Conservation (phyloP, 2,888 invertebrate species). For the Alentia gelatinosa region DNA sequence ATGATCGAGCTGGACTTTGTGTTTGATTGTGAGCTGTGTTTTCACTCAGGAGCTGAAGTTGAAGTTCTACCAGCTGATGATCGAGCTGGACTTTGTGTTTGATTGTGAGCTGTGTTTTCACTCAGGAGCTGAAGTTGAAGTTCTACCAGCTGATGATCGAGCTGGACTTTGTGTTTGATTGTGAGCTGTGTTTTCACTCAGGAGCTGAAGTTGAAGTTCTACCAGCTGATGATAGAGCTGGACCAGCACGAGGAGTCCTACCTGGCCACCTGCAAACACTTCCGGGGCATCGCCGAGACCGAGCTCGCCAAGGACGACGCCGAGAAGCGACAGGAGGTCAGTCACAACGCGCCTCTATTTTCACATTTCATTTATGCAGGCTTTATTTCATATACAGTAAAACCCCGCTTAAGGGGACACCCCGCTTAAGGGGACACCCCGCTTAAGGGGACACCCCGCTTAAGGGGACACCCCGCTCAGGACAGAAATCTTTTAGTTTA, state of each 20-base stretch:
- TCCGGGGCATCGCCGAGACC: slow-evolving; percentile 93
- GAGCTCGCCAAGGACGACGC: slow-evolving; percentile 86
- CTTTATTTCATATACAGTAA: too few relatives aligned
- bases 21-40: too few relatives aligned
- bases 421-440: too few relatives aligned
- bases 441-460: too few relatives aligned
- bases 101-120: too few relatives aligned
- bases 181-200: too few relatives aligned
- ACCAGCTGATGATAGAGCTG: slow-evolving; percentile 94
- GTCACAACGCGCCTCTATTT: not conserved
- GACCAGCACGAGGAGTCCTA: slow-evolving; percentile 96
- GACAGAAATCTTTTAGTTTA: too few relatives aligned
- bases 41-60: slow-evolving; percentile 84
- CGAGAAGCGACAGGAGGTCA: slow-evolving; percentile 84
- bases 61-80: slow-evolving; percentile 91
- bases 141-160: slow-evolving; percentile 94
- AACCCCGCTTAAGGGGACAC: too few relatives aligned
- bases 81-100: slow-evolving; percentile 87
- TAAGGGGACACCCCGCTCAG: too few relatives aligned
- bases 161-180: too few relatives aligned
- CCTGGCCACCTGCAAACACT: slow-evolving; percentile 96
- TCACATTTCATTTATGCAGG: too few relatives aligned
- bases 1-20: slow-evolving; percentile 98
- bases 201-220: slow-evolving; percentile 87
- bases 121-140: slow-evolving; percentile 86